These are phyloP conservation scores for Genyomyrus donnyi DNA, from an alignment of 2,113 vertebrate species.

Conservation along the genomic window DNA sequence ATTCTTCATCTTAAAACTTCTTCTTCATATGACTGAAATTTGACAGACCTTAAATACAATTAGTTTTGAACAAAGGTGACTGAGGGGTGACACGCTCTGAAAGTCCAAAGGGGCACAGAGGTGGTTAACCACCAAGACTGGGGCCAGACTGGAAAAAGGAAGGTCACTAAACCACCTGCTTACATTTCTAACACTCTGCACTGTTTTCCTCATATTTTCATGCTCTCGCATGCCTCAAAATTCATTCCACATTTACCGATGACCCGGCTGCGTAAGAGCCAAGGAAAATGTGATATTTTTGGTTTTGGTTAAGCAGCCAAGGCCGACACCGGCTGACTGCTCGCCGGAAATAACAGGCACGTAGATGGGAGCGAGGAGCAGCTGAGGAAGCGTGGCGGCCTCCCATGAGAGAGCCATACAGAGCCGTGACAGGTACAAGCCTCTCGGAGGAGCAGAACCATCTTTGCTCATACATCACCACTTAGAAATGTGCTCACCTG, in stretches of 20 bases:
- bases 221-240: not conserved
- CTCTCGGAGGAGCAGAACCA: not conserved
- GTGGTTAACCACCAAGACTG: not conserved
- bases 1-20: not conserved
- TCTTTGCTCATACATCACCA: not conserved
- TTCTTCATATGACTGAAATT: not conserved
- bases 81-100: not conserved
- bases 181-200: not conserved
- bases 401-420: not conserved
- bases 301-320: conserved; percentile 3
- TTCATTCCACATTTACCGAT: not conserved
- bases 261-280: not conserved
- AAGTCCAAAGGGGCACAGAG: not conserved
- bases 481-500: not conserved
- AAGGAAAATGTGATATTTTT: not conserved
- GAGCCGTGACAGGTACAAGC: not conserved
- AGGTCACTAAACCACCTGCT: not conserved
- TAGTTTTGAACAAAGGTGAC: not conserved
- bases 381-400: not conserved
- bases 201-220: not conserved
- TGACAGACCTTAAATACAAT: not conserved
- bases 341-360: not conserved
- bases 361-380: not conserved
- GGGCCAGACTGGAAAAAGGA: not conserved
- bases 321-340: not conserved